Conservation (phyloP, 2,888 invertebrate genomes). For the Idaea dimidiata region DNA sequence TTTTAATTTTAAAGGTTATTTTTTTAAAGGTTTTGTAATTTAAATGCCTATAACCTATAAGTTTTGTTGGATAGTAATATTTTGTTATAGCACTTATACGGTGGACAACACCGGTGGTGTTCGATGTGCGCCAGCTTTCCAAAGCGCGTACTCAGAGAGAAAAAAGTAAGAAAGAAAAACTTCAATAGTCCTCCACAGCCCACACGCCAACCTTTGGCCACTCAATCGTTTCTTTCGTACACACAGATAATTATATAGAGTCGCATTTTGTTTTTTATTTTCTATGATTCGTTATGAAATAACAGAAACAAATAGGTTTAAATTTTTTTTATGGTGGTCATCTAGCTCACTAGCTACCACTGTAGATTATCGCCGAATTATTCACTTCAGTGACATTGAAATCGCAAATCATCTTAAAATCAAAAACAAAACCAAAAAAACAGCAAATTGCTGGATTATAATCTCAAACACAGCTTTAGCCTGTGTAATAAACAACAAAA, state of each 20-base stretch:
- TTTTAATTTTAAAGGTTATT: too few relatives aligned
- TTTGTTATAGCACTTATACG: constrained; percentile 42
- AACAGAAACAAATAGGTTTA: too few relatives aligned
- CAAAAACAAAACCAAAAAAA: too few relatives aligned
- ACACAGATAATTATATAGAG: constrained; percentile 46
- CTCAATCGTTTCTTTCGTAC: constrained; percentile 69
- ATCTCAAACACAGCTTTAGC: too few relatives aligned
- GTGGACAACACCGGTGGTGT: constrained; percentile 48
- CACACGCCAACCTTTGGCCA: constrained; percentile 76
- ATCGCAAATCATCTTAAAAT: too few relatives aligned
- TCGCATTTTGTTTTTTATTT: constrained; percentile 20
- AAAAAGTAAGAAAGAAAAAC: constrained; percentile 33
- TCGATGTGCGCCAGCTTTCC: constrained; percentile 26
- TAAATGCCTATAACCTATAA: not conserved
- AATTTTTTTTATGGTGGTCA: too few relatives aligned
- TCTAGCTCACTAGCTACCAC: too few relatives aligned
- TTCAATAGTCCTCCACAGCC: constrained; percentile 74
- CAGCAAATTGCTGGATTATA: too few relatives aligned
- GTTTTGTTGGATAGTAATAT: constrained; percentile 21
- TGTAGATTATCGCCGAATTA: too few relatives aligned
- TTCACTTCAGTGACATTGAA: too few relatives aligned
- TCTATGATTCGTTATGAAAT: not conserved
- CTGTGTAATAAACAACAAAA: too few relatives aligned
- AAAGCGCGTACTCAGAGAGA: constrained; percentile 60
- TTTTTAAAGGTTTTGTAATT: not conserved